phyloP scores from a whole-genome alignment of 2,113 vertebrate species.

The Microcebus ravelobensis region DNA sequence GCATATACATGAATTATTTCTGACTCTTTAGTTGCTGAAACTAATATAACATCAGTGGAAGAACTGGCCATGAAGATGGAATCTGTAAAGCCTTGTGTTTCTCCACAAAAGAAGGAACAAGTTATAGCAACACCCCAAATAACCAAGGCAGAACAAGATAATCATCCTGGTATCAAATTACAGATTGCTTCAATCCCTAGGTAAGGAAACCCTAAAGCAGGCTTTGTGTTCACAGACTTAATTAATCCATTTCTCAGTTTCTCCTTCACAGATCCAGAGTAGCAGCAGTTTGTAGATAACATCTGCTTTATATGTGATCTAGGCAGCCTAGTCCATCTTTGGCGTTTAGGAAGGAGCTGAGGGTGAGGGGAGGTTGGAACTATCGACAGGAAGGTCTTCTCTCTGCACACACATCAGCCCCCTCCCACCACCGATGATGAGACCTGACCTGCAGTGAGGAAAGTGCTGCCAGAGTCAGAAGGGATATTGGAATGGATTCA shows the following conservation, averaged over 20 bases:
- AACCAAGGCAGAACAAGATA: accelerated
- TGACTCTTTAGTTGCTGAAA: not conserved
- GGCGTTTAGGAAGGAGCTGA: not conserved
- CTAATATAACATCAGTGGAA: not conserved
- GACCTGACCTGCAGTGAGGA: not conserved
- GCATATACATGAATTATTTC: conserved; percentile 43
- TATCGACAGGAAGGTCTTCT: not conserved
- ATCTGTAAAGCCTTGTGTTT: not conserved
- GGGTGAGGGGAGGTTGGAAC: not conserved
- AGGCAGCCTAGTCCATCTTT: not conserved
- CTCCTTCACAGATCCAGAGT: not conserved
- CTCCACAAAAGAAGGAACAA: not conserved
- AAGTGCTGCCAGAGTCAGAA: not conserved
- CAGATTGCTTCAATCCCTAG: conserved; percentile 71
- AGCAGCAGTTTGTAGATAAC: too few relatives aligned
- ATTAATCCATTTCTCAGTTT: not conserved
- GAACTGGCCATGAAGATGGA: not conserved
- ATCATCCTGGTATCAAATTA: conserved; percentile 80
- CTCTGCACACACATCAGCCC: not conserved
- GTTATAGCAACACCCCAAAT: not conserved
- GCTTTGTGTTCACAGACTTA: not conserved
- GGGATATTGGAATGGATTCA: not conserved
- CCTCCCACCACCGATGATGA: not conserved
- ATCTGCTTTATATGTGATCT: not conserved
- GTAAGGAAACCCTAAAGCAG: conserved; percentile 68